These are phyloP conservation scores for Vespertilio murinus DNA, from an alignment of 2,797 vertebrate species.

Conservation along the genomic window DNA sequence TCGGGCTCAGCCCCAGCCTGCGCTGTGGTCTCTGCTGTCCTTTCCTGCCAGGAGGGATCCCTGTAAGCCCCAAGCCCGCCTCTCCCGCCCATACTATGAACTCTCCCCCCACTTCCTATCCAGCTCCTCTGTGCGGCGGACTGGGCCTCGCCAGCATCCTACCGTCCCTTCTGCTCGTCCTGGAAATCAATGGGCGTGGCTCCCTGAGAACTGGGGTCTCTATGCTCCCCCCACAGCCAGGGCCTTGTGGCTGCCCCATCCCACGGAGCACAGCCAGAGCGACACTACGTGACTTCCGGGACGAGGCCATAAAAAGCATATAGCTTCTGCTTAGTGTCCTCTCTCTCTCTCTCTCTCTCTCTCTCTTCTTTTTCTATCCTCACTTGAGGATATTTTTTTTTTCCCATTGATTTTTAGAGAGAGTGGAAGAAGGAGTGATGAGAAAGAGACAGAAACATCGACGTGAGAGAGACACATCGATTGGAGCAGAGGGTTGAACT, in stretches of 20 bases:
- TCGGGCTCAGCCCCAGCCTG: background rate
- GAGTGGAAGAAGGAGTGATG: too few relatives aligned
- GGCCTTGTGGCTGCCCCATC: background rate
- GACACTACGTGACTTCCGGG: background rate
- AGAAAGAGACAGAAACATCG: too few relatives aligned
- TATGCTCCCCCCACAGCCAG: background rate
- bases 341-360: too few relatives aligned
- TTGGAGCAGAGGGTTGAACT: too few relatives aligned
- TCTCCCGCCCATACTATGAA: background rate
- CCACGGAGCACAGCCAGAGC: background rate
- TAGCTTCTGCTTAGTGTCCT: background rate
- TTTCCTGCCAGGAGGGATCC: background rate
- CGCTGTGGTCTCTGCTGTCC: background rate
- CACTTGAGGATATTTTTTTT: too few relatives aligned
- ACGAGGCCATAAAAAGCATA: background rate
- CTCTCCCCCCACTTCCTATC: background rate
- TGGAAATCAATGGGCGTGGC: background rate
- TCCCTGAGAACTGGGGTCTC: background rate
- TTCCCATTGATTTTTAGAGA: too few relatives aligned
- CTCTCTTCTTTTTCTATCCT: too few relatives aligned
- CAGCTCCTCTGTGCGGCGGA: background rate
- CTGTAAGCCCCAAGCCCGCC: background rate
- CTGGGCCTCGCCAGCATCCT: background rate
- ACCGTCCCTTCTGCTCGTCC: background rate
- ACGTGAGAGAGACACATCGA: too few relatives aligned